A percentile compares a stretch with the other conserved stretches of the same genome.
phyloP scores from a whole-genome alignment of 1,140 invertebrate genomes.

The Teleopsis dalmanni region DNA sequence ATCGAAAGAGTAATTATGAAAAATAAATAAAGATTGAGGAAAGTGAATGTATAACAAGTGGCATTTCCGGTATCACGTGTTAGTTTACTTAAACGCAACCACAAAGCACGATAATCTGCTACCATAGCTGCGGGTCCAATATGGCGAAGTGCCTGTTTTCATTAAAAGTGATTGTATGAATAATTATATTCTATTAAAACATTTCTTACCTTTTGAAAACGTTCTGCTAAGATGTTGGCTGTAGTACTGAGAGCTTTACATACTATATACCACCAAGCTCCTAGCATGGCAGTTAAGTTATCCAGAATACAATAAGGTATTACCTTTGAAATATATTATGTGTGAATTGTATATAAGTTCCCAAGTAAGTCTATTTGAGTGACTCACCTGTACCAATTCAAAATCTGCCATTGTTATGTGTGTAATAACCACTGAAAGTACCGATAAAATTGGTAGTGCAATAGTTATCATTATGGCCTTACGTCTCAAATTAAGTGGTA shows the following conservation, averaged over 20 bases:
- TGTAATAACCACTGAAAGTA: conserved; percentile 54
- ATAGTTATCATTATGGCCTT: conserved; percentile 48
- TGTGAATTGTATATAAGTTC: not conserved
- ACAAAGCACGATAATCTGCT: conserved; percentile 55
- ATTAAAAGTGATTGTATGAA: not conserved
- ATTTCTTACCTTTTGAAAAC: conserved; percentile 50
- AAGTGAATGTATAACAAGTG: conserved; percentile 55
- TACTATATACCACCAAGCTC: conserved; percentile 56
- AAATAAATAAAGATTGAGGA: conserved; percentile 57
- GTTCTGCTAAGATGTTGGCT: conserved; percentile 54
- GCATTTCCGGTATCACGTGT: conserved; percentile 55
- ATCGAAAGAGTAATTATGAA: conserved; percentile 60
- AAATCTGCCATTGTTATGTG: conserved; percentile 59
- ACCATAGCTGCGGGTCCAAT: conserved; percentile 56
- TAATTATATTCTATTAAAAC: not conserved
- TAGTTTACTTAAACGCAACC: conserved; percentile 56
- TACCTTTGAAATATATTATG: conserved; percentile 12
- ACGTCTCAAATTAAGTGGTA: conserved; percentile 46
- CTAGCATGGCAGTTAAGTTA: conserved; percentile 54
- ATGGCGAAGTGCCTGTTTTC: conserved; percentile 49
- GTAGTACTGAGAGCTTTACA: conserved; percentile 54
- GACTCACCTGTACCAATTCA: conserved; percentile 49
- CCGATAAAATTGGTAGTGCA: conserved; percentile 51
- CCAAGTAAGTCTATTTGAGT: not conserved
- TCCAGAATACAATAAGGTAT: conserved; percentile 59